Evolutionary conservation across 2,888 invertebrate genomes (phyloP).

Genomic region (Halictus ligatus): DNA sequence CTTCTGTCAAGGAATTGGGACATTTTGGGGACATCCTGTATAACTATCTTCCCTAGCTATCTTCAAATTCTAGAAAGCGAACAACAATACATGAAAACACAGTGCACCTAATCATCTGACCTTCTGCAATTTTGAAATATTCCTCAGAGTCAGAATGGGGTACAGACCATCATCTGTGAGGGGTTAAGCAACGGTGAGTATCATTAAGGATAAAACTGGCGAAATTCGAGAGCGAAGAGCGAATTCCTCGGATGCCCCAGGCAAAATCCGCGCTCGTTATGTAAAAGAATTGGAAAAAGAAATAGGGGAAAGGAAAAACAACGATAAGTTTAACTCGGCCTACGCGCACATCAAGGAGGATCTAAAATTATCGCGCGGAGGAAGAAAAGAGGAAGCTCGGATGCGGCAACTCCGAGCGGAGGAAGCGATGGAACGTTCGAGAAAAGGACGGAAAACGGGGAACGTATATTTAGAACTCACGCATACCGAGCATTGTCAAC

Average conservation of each 20-base stretch:
- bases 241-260: conserved; percentile 26
- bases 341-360: not conserved
- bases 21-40: too few species aligned
- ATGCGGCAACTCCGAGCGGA: conserved; percentile 10
- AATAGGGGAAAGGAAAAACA: not conserved
- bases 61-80: too few species aligned
- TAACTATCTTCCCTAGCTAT: too few species aligned
- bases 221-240: not conserved
- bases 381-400: conserved; percentile 35
- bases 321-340: conserved; percentile 23
- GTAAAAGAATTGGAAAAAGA: conserved; percentile 19
- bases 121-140: too few species aligned
- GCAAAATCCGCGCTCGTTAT: conserved; percentile 18
- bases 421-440: conserved; percentile 6
- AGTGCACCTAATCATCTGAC: too few species aligned
- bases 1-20: too few species aligned
- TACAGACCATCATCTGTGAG: too few species aligned
- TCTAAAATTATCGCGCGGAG: conserved; percentile 45
- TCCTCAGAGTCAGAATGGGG: too few species aligned
- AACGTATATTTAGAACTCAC: conserved; percentile 59
- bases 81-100: too few species aligned
- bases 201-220: not conserved
- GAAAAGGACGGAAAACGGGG: conserved; percentile 25
- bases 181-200: too few species aligned
- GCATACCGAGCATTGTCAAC: conserved; percentile 54